These are phyloP conservation scores for Rallus crepitans DNA, from an alignment of 2,797 vertebrate genomes.

Conservation along the genomic window DNA sequence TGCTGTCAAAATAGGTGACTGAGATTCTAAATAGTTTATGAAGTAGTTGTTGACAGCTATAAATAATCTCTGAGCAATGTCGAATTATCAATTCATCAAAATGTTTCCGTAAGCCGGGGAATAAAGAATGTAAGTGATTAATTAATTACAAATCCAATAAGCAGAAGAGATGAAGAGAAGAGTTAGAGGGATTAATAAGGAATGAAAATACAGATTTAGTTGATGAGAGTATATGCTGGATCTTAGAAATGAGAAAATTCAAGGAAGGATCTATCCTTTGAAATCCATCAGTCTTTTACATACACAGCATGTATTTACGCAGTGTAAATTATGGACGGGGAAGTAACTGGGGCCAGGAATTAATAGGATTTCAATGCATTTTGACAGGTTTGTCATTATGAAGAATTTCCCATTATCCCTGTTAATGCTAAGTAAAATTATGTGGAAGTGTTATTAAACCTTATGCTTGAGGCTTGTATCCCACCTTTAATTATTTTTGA, in stretches of 20 bases:
- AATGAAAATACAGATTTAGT: background rate
- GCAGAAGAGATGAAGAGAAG: background rate
- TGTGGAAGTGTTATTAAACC: background rate
- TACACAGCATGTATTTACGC: background rate
- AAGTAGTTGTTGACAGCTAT: background rate
- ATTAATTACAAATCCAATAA: slow-evolving; percentile 31
- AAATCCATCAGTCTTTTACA: background rate
- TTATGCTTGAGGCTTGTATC: background rate
- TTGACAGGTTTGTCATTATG: slow-evolving; percentile 23
- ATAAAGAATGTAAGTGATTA: background rate
- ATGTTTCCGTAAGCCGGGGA: background rate
- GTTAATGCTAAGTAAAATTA: slow-evolving; percentile 20
- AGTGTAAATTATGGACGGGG: background rate
- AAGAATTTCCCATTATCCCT: background rate
- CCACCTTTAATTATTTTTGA: slow-evolving; percentile 30
- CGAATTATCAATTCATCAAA: background rate
- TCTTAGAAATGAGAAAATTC: background rate
- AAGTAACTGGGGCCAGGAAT: background rate
- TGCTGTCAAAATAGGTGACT: background rate
- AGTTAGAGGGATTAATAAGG: background rate
- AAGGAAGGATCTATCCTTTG: background rate
- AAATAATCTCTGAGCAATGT: background rate
- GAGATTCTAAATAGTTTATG: background rate
- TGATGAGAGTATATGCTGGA: background rate
- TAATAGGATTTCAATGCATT: background rate